These are phyloP conservation scores for Teleogryllus oceanicus DNA, from an alignment of 2,888 invertebrate species.

Conservation along the genomic window DNA sequence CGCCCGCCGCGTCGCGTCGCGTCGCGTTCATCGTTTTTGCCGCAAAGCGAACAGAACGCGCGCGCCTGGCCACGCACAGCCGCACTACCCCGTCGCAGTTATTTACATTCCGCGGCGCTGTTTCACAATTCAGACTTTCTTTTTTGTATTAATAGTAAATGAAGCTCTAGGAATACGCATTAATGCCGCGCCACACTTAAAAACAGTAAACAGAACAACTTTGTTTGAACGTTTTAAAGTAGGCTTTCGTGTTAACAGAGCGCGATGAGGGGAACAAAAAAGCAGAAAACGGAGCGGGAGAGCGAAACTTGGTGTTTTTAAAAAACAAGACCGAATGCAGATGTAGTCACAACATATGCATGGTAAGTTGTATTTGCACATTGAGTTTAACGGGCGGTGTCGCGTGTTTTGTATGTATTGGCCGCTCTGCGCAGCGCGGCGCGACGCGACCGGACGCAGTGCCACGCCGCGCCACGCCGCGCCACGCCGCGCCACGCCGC, in stretches of 20 bases:
- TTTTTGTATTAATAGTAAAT: constrained; percentile 18
- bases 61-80: background rate
- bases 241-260: constrained; percentile 18
- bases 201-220: constrained; percentile 18
- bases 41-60: background rate
- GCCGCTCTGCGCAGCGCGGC: background rate
- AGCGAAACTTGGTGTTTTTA: constrained; percentile 6
- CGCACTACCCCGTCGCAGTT: background rate
- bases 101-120: constrained; percentile 5
- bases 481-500: background rate
- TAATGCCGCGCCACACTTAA: background rate
- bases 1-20: background rate
- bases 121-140: background rate
- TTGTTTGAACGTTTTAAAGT: constrained; percentile 7
- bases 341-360: constrained; percentile 10
- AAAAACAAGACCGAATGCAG: constrained; percentile 9
- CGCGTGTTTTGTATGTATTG: constrained; percentile 18
- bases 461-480: too few relatives aligned
- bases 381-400: constrained; percentile 1
- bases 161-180: constrained; percentile 7
- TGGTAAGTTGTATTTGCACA: constrained; percentile 18
- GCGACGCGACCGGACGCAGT: background rate
- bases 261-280: background rate
- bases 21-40: background rate
- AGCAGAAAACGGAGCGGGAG: background rate